Conservation (phyloP, 2,888 invertebrate genomes). For the Spisula solida region DNA sequence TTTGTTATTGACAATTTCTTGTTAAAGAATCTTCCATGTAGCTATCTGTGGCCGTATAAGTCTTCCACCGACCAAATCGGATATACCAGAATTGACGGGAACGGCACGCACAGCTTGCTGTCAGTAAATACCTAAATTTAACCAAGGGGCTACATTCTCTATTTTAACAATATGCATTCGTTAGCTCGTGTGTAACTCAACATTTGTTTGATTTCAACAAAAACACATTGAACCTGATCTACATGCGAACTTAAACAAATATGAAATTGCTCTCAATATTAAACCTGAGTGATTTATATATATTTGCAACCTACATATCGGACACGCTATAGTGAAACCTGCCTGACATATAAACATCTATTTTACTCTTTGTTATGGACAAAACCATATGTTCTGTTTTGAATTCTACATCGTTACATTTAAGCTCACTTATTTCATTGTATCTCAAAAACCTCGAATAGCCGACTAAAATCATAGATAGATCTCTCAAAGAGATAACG, state of each 20-base stretch:
- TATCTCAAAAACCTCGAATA: slow-evolving; percentile 52
- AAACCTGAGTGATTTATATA: slow-evolving; percentile 37
- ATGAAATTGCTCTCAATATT: not conserved
- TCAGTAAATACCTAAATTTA: slow-evolving; percentile 48
- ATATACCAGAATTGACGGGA: slow-evolving; percentile 44
- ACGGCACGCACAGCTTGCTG: slow-evolving; percentile 29
- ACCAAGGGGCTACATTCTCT: not conserved
- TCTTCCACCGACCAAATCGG: slow-evolving; percentile 54
- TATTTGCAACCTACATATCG: slow-evolving; percentile 46
- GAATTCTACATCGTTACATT: too few relatives aligned
- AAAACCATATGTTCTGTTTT: slow-evolving; percentile 36
- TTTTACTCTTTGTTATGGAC: slow-evolving; percentile 58
- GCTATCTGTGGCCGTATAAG: slow-evolving; percentile 55
- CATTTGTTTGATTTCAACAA: too few relatives aligned
- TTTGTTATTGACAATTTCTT: too few relatives aligned
- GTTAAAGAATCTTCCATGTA: too few relatives aligned
- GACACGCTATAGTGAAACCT: slow-evolving; percentile 52
- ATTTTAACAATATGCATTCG: too few relatives aligned
- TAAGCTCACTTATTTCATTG: slow-evolving; percentile 36
- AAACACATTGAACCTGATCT: too few relatives aligned
- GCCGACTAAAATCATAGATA: slow-evolving; percentile 53
- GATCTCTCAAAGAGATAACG: slow-evolving; percentile 49
- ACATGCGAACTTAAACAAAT: too few relatives aligned
- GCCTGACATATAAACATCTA: slow-evolving; percentile 49
- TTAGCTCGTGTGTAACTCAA: too few relatives aligned